Evolutionary conservation across 2,888 invertebrate species (phyloP), one percentile per base, ranked within the genome.

Genomic region (Lochmaea crataegi): DNA sequence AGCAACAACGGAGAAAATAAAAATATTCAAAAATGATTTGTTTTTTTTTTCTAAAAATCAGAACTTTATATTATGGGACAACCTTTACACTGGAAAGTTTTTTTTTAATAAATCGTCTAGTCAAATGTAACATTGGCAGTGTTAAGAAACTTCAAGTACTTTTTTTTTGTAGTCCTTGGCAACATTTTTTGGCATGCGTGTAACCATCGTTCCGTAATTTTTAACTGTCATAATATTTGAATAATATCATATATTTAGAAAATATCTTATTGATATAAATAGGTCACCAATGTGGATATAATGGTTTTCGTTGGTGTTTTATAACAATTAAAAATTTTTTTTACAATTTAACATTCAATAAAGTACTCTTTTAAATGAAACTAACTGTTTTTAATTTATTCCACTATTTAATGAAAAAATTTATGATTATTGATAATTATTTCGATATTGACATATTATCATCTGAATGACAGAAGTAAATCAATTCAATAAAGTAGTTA

Each of bases 81-180:
- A n/a, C 48, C n/a, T n/a, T 11, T 45, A 45, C 42, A 45, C 12
- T 45, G 42, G 12, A 4, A 48, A 48, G 42, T 6, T 53, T 58
- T 60, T 60, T 38, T 60, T 3, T 14, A 32, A 60, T 60, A 60
- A 60, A 60, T 63, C 16, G 42, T 63, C 42, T 41, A 42, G 42
- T 63, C 42, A 63, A 63, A 42, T 63, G 32, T 41, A 60, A 11
- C 38, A 60, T 60, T 60, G 60, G 60, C 60, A 60, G 9, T 16
- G 60, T 60, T 42, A 2, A n/a, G n/a, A n/a, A n/a, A n/a, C n/a
- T n/a, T n/a, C n/a, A n/a, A 63, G 3, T 10, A n/a, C 10, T 41
- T 16, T 42, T 58, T 63, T 63, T 63, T 16, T 42, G 38, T 2
- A 42, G 18, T 63, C 12, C 61, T 63, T 63, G 61, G 61, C 41